These are phyloP conservation scores for Rhinoptilus africanus DNA, from an alignment of 2,113 vertebrate genomes.

Conservation along the genomic window DNA sequence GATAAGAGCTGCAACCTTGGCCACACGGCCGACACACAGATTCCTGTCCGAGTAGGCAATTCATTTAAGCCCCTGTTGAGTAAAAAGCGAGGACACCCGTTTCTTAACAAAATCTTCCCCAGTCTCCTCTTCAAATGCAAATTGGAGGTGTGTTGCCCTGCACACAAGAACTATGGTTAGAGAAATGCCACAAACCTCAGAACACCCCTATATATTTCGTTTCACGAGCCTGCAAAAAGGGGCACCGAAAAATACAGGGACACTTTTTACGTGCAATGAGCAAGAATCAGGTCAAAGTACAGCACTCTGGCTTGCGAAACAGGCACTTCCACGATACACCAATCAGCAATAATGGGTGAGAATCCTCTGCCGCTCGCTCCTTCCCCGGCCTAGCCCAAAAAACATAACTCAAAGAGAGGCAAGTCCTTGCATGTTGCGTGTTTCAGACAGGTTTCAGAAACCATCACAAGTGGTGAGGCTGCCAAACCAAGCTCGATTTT, in stretches of 20 bases:
- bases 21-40: neutral
- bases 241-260: neutral
- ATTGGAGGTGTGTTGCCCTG: neutral
- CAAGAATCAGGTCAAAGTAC: constrained; percentile 57
- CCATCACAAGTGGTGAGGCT: constrained; percentile 14
- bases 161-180: neutral
- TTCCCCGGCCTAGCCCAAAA: constrained; percentile 16
- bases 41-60: neutral
- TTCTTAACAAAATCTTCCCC: neutral
- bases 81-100: neutral
- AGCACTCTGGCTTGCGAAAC: constrained; percentile 19
- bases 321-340: neutral
- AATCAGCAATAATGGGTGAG: constrained; percentile 22
- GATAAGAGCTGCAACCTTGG: neutral
- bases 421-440: neutral
- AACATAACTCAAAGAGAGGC: constrained; percentile 3
- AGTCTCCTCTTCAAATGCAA: neutral
- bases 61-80: neutral
- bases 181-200: neutral
- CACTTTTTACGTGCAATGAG: neutral
- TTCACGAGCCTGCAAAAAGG: neutral
- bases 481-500: constrained; percentile 50
- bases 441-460: constrained; percentile 49
- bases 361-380: constrained; percentile 13
- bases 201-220: neutral